These are phyloP conservation scores for Romanogobio albipinnatus DNA, from an alignment of 2,113 vertebrate species.

Conservation along the genomic window DNA sequence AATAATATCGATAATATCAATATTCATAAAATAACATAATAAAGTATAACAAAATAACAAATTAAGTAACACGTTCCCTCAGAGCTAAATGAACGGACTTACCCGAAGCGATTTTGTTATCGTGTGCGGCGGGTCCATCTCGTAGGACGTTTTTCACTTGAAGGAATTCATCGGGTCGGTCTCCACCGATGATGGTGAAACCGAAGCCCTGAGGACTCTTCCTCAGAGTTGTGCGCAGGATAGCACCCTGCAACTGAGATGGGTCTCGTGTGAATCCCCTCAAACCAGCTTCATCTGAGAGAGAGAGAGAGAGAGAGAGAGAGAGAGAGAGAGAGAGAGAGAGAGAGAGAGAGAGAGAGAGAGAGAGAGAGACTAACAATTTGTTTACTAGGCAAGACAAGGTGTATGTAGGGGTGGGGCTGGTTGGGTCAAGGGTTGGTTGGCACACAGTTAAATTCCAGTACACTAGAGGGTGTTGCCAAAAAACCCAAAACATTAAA, in stretches of 20 bases:
- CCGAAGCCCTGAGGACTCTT: constrained; percentile 96
- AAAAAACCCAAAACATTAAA: too few species aligned
- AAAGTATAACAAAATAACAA: too few species aligned
- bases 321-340: too few species aligned
- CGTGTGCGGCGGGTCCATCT: constrained; percentile 92
- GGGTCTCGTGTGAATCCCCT: constrained; percentile 90
- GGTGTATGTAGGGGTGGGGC: too few species aligned
- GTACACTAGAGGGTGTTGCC: too few species aligned
- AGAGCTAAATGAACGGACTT: constrained; percentile 29
- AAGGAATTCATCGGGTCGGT: constrained; percentile 95
- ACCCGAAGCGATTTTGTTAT: constrained; percentile 95
- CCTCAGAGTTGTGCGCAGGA: constrained; percentile 85
- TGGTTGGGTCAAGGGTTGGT: too few species aligned
- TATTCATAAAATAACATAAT: neutral
- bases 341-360: neutral
- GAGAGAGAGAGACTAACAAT: neutral
- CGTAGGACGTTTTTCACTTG: constrained; percentile 96
- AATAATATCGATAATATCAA: neutral
- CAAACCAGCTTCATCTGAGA: constrained; percentile 74
- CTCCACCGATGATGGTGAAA: constrained; percentile 98
- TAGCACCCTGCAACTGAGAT: constrained; percentile 86
- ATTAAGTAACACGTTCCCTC: neutral
- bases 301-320: neutral
- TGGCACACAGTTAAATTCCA: too few species aligned
- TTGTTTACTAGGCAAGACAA: neutral